Percentiles rank a stretch among this genome's conserved stretches.
Conservation (phyloP, 2,888 invertebrate genomes). For the Trimorus sp. region DNA sequence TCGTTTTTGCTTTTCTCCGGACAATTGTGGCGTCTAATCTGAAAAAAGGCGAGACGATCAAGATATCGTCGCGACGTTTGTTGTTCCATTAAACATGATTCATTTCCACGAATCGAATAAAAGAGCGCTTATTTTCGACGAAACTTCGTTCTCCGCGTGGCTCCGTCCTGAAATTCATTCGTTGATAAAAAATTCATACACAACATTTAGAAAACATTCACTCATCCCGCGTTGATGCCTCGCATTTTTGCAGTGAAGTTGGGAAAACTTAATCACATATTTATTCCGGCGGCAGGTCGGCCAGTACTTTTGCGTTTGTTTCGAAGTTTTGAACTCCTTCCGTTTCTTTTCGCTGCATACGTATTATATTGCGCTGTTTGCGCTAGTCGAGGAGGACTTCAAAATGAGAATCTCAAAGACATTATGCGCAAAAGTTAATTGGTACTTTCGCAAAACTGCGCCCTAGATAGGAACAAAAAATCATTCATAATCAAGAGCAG, state of each 20-base stretch:
- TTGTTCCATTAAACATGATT: conserved; percentile 36
- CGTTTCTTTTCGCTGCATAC: conserved; percentile 42
- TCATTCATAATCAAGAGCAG: conserved; percentile 57
- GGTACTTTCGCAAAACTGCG: conserved; percentile 52
- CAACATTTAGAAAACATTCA: conserved; percentile 46
- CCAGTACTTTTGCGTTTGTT: conserved; percentile 46
- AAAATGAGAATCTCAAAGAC: conserved; percentile 52
- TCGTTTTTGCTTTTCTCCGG: conserved; percentile 30
- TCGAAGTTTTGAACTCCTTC: conserved; percentile 51
- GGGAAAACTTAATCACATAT: conserved; percentile 55
- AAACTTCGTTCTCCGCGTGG: conserved; percentile 14
- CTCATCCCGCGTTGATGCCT: conserved; percentile 34
- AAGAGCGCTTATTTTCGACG: conserved; percentile 31
- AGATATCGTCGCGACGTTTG: conserved; percentile 34
- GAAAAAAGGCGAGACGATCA: conserved; percentile 37
- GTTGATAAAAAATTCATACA: conserved; percentile 43
- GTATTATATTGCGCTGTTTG: conserved; percentile 55
- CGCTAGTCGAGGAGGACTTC: conserved; percentile 32
- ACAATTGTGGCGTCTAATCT: conserved; percentile 29
- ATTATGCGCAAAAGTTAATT: conserved; percentile 63
- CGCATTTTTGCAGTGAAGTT: conserved; percentile 41
- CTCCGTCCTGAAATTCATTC: conserved; percentile 31
- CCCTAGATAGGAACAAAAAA: conserved; percentile 48
- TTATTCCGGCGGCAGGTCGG: conserved; percentile 34
- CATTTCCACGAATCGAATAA: conserved; percentile 20